A percentile compares a stretch with the other conserved stretches of the same genome.
phyloP scores from a whole-genome alignment of 2,797 vertebrate genomes.

The Brachyalestes nurse region DNA sequence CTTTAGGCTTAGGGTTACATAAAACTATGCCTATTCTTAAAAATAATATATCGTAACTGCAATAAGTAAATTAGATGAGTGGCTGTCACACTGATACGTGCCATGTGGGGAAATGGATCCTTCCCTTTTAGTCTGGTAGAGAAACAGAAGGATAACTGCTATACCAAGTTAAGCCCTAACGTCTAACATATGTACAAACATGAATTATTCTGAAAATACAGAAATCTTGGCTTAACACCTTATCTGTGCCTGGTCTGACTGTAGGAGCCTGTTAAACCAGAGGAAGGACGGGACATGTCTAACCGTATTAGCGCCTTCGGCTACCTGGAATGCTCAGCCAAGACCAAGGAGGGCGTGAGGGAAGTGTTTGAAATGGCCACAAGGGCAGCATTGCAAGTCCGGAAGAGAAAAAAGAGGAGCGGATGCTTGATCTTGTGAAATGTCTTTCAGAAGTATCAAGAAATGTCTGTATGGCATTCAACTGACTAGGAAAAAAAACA shows the following conservation, averaged over 20 bases:
- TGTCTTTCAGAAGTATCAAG: slow-evolving; percentile 14
- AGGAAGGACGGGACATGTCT: slow-evolving; percentile 95
- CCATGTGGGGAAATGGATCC: neutral
- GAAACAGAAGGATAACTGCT: neutral
- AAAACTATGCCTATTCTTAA: neutral
- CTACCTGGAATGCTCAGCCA: slow-evolving; percentile 97
- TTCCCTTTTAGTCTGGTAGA: neutral
- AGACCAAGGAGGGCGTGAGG: slow-evolving; percentile 96
- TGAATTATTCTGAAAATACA: no score
- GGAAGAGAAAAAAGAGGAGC: slow-evolving; percentile 88
- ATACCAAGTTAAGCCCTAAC: neutral
- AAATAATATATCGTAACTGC: neutral
- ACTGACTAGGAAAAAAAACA: slow-evolving; percentile 53
- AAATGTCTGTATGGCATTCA: slow-evolving; percentile 26
- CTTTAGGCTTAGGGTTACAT: neutral
- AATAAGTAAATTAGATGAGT: neutral
- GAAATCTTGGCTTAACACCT: neutral
- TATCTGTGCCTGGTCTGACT: neutral
- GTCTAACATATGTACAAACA: neutral
- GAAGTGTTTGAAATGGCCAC: slow-evolving; percentile 99
- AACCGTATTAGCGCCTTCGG: slow-evolving; percentile 92
- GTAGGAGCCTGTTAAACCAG: slow-evolving; percentile 92
- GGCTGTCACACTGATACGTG: neutral
- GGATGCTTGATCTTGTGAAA: slow-evolving; percentile 89
- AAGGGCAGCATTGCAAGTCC: slow-evolving; percentile 92